Evolutionary conservation across 2,888 invertebrate species (phyloP).

Genomic region (Endomychus coccineus): DNA sequence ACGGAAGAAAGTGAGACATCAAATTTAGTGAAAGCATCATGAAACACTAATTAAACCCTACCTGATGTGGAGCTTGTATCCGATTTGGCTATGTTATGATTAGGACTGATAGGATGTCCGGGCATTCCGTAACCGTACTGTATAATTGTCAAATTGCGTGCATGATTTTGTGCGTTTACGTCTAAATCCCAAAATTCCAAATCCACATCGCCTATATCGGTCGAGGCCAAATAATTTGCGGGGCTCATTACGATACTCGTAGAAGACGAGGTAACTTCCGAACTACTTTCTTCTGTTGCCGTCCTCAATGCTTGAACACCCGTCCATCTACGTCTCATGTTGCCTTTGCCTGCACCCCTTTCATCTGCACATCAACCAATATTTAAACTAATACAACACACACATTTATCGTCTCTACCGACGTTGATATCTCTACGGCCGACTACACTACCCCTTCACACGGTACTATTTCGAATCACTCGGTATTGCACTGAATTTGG

Average conservation of each 20-base stretch:
- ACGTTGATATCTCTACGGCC: slow-evolving; percentile 19
- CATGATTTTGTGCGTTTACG: slow-evolving; percentile 45
- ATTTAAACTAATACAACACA: slow-evolving; percentile 1
- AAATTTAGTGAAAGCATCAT: slow-evolving; percentile 1
- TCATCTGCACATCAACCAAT: too few species aligned
- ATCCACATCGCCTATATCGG: slow-evolving; percentile 69
- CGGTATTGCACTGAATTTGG: neutral
- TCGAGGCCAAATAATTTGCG: slow-evolving; percentile 65
- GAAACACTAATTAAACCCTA: slow-evolving; percentile 28
- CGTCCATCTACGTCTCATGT: slow-evolving; percentile 72
- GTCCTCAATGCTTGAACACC: slow-evolving; percentile 60
- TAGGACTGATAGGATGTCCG: slow-evolving; percentile 39
- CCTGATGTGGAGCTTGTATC: slow-evolving; percentile 47
- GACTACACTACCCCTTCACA: neutral
- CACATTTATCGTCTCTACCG: slow-evolving; percentile 15
- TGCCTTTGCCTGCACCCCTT: slow-evolving; percentile 22
- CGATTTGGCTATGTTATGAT: slow-evolving; percentile 39
- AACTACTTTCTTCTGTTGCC: slow-evolving; percentile 62
- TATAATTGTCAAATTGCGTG: slow-evolving; percentile 33
- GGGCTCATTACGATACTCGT: slow-evolving; percentile 62
- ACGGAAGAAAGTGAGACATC: slow-evolving; percentile 1
- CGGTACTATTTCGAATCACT: too few species aligned
- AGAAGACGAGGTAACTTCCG: slow-evolving; percentile 72
- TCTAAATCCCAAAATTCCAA: slow-evolving; percentile 76
- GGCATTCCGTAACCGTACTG: slow-evolving; percentile 39